These are phyloP conservation scores for Eupsittula cactorum DNA, from an alignment of 2,113 vertebrate genomes.

Conservation along the genomic window DNA sequence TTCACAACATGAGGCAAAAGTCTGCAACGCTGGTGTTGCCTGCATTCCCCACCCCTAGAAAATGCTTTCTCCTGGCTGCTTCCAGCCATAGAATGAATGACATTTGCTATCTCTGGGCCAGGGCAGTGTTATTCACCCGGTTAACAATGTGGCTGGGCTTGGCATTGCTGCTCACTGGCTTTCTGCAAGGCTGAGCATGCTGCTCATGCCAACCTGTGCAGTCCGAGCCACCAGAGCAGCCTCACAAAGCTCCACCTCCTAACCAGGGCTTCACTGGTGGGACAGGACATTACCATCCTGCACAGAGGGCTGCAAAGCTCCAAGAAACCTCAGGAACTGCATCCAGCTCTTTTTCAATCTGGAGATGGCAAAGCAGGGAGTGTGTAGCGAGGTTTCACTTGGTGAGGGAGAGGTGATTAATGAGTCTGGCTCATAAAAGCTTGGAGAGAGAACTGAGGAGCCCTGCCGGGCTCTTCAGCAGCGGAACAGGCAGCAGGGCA, in stretches of 20 bases:
- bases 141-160: neutral
- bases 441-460: slow-evolving; percentile 40
- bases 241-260: neutral
- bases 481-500: neutral
- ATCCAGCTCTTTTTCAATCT: neutral
- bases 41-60: neutral
- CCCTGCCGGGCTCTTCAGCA: slow-evolving; percentile 12
- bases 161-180: neutral
- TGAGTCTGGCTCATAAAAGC: slow-evolving; percentile 33
- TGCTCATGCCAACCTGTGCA: neutral
- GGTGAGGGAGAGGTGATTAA: slow-evolving; percentile 25
- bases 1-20: neutral
- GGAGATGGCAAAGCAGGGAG: neutral
- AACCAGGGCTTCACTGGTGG: neutral
- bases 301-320: neutral
- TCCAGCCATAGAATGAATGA: neutral
- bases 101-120: neutral
- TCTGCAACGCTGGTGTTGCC: neutral
- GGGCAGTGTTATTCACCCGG: neutral
- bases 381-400: neutral
- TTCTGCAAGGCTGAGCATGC: neutral
- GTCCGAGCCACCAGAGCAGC: neutral
- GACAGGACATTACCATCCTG: neutral
- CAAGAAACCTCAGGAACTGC: neutral
- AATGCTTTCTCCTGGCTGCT: neutral